Evolutionary conservation across 2,797 vertebrate species (phyloP).

Genomic region (Sebastes matsubarae): DNA sequence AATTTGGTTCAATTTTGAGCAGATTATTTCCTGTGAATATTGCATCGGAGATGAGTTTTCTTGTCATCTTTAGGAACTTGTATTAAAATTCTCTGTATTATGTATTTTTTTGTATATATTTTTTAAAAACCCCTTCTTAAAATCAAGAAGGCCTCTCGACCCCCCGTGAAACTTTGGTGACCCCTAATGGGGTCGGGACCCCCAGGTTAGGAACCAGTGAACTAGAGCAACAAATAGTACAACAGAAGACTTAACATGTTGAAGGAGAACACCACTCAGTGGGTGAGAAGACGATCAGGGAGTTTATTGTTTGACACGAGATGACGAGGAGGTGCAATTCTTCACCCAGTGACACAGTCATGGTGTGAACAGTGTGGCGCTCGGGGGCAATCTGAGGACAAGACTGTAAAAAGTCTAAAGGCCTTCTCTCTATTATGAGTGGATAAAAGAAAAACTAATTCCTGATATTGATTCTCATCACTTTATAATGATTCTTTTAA

Average conservation of each 20-base stretch:
- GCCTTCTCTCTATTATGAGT: background rate
- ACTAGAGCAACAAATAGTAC: background rate
- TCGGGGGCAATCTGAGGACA: background rate
- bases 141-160: too few species aligned
- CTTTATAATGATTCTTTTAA: background rate
- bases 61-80: too few species aligned
- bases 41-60: too few species aligned
- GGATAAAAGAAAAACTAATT: background rate
- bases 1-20: too few species aligned
- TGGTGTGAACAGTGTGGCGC: background rate
- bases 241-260: background rate
- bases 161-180: too few species aligned
- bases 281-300: background rate
- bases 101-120: too few species aligned
- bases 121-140: too few species aligned
- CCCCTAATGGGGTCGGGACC: too few species aligned
- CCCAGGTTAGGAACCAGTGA: too few species aligned
- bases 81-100: too few species aligned
- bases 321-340: background rate
- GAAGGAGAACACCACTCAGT: background rate
- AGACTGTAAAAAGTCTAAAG: background rate
- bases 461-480: background rate
- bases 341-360: background rate
- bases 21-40: too few species aligned
- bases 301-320: background rate